Evolutionary conservation across 1,140 invertebrate species (phyloP).

Genomic region (Tyrophagus putrescentiae): DNA sequence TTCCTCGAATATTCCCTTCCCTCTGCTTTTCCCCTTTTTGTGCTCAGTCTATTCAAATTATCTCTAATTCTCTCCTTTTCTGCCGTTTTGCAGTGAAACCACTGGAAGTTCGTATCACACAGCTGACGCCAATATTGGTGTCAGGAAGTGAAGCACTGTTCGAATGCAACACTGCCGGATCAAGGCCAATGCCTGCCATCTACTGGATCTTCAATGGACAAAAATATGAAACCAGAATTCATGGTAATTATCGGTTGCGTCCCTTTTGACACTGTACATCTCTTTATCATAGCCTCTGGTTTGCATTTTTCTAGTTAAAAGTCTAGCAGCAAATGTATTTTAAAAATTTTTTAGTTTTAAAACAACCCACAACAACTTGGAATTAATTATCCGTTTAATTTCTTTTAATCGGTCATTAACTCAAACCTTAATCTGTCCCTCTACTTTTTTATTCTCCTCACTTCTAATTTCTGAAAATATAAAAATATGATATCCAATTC

Average conservation of each 20-base stretch:
- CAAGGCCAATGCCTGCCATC: conserved; percentile 22
- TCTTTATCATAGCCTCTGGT: too few species aligned
- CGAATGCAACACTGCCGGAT: conserved; percentile 24
- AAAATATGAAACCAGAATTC: neutral
- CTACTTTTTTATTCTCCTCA: too few species aligned
- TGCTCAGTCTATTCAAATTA: neutral
- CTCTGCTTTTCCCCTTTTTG: neutral
- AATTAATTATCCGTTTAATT: too few species aligned
- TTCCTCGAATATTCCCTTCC: neutral
- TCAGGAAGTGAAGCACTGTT: conserved; percentile 18
- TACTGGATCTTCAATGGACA: conserved; percentile 23
- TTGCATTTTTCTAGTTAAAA: too few species aligned
- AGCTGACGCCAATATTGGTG: conserved; percentile 21
- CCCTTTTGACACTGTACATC: neutral
- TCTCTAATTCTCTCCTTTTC: neutral
- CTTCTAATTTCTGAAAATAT: too few species aligned
- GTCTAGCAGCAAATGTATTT: too few species aligned
- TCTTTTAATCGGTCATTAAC: too few species aligned
- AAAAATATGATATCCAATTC: too few species aligned
- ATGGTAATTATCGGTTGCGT: neutral
- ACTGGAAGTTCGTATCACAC: conserved; percentile 21
- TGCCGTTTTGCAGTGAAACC: conserved; percentile 20
- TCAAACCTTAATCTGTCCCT: too few species aligned
- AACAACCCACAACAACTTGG: too few species aligned
- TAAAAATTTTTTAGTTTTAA: too few species aligned